Conservation (phyloP, 2,888 invertebrate species). For the Homarus gammarus region DNA sequence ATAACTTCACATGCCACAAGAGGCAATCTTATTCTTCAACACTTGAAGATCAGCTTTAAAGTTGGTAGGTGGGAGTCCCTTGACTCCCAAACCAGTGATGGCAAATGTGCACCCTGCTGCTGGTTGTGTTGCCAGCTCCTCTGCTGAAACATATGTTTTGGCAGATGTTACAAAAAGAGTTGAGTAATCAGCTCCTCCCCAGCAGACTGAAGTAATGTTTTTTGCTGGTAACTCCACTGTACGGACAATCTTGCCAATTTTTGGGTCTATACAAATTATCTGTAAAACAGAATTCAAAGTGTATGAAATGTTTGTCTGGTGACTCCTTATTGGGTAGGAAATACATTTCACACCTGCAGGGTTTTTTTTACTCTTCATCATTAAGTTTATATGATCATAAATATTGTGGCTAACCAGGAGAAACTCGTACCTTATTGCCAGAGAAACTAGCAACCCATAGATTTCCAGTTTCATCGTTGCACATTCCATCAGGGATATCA, state of each 20-base stretch:
- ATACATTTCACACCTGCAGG: too few relatives aligned
- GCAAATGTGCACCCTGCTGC: conserved; percentile 43
- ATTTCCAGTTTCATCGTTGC: conserved; percentile 85
- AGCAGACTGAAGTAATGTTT: conserved; percentile 45
- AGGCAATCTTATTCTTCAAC: not conserved
- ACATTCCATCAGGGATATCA: conserved; percentile 82
- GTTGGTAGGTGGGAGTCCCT: not conserved
- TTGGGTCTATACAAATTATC: conserved; percentile 21
- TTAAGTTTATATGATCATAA: too few relatives aligned
- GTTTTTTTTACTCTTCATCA: too few relatives aligned
- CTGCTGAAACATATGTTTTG: not conserved
- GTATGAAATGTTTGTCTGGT: too few relatives aligned
- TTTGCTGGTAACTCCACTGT: not conserved
- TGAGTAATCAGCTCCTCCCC: conserved; percentile 34
- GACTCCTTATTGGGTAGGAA: too few relatives aligned
- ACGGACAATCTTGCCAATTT: not conserved
- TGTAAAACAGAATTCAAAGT: not conserved
- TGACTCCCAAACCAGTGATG: conserved; percentile 37
- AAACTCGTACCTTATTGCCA: conserved; percentile 83
- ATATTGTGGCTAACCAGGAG: too few relatives aligned
- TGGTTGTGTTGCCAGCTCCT: conserved; percentile 4
- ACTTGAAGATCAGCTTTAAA: conserved; percentile 2
- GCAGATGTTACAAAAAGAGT: conserved; percentile 43
- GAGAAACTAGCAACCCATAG: conserved; percentile 81
- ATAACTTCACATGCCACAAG: not conserved